These are phyloP conservation scores for Caenorhabditis auriculariae DNA, from an alignment of 2,888 invertebrate species.

Conservation along the genomic window DNA sequence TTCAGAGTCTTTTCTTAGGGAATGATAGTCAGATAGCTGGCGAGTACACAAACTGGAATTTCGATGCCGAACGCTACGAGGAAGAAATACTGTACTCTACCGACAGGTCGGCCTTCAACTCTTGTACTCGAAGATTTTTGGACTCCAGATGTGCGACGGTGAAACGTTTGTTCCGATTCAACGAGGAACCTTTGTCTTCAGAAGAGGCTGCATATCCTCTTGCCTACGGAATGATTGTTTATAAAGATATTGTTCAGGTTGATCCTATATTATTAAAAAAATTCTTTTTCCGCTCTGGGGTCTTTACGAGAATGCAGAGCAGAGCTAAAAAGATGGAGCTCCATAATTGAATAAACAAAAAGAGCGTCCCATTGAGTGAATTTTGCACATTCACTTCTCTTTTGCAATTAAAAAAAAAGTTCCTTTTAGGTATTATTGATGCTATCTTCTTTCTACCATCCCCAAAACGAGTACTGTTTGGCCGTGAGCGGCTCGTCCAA, in stretches of 20 bases:
- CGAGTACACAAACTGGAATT: neutral
- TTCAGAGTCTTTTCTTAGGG: no score
- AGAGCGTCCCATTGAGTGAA: no score
- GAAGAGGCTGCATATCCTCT: constrained; percentile 26
- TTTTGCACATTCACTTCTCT: no score
- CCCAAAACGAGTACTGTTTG: constrained; percentile 55
- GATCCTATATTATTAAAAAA: neutral
- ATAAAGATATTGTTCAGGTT: constrained; percentile 26
- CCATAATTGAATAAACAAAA: no score
- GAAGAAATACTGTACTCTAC: constrained; percentile 7
- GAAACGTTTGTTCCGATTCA: constrained; percentile 13
- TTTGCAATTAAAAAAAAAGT: no score
- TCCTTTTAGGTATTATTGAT: constrained; percentile 41
- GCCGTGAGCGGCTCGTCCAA: constrained; percentile 43
- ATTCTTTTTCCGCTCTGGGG: no score
- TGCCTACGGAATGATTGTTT: constrained; percentile 31
- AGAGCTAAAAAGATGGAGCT: no score
- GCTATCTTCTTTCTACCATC: constrained; percentile 51
- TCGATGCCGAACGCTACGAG: constrained; percentile 6
- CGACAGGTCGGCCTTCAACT: neutral
- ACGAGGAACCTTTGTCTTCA: constrained; percentile 6
- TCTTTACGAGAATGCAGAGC: no score
- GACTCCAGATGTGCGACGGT: constrained; percentile 18
- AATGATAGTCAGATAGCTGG: no score
- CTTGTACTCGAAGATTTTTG: no score